Conservation (phyloP, 2,888 invertebrate genomes). For the Drosophila borborema region DNA sequence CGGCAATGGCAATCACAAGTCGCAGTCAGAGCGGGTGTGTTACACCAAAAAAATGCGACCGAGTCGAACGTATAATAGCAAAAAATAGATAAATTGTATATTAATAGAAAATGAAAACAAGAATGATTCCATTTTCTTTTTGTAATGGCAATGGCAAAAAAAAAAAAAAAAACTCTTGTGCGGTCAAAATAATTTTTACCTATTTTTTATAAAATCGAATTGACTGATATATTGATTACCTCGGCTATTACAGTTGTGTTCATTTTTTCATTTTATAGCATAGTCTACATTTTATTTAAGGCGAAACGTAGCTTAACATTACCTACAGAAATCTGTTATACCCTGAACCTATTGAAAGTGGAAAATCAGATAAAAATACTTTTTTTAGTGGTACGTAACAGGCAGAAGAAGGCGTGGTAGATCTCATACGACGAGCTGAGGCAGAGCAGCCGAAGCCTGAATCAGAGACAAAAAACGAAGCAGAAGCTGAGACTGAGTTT, state of each 20-base stretch:
- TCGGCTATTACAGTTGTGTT: neutral
- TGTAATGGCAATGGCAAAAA: conserved; percentile 8
- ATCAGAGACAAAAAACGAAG: too few relatives aligned
- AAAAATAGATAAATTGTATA: conserved; percentile 71
- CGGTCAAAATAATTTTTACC: conserved; percentile 23
- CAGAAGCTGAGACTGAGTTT: too few relatives aligned
- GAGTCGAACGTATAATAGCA: conserved; percentile 55
- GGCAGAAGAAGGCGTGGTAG: too few relatives aligned
- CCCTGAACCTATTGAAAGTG: too few relatives aligned
- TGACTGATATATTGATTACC: neutral
- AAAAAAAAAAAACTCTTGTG: neutral
- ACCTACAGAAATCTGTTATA: too few relatives aligned
- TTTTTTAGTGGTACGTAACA: too few relatives aligned
- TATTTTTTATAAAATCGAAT: neutral
- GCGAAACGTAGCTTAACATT: too few relatives aligned
- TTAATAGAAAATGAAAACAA: conserved; percentile 78
- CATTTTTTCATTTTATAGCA: neutral
- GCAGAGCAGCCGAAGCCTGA: too few relatives aligned
- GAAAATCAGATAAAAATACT: too few relatives aligned
- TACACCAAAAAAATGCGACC: conserved; percentile 34
- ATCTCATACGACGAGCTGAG: too few relatives aligned
- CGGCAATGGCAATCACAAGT: conserved; percentile 68
- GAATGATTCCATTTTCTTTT: conserved; percentile 36
- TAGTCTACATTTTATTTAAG: neutral
- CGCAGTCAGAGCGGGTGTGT: conserved; percentile 37